phyloP scores from a whole-genome alignment of 2,888 invertebrate genomes.

The Onchidella celtica region DNA sequence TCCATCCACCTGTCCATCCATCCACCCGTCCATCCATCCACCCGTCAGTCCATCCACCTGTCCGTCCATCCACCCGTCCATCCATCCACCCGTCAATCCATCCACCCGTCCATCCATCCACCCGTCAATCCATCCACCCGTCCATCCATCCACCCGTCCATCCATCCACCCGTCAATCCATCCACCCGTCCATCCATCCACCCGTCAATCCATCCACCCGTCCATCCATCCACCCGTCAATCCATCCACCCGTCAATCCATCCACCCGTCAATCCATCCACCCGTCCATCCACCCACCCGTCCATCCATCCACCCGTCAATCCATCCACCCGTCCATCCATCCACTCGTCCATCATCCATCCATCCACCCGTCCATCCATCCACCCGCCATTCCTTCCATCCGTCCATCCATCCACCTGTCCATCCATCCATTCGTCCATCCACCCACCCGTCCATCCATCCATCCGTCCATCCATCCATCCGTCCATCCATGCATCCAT shows the following conservation, averaged over 20 bases:
- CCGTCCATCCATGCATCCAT: conserved; percentile 1
- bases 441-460: neutral
- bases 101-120: neutral
- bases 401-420: too few relatives aligned
- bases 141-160: conserved; percentile 1
- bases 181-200: conserved; percentile 82
- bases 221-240: neutral
- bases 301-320: neutral
- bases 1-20: neutral
- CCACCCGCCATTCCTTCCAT: too few relatives aligned
- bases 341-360: neutral
- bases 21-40: neutral
- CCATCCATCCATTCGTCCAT: neutral
- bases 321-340: neutral
- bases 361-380: neutral
- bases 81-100: neutral
- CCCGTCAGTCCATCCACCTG: conserved; percentile 76
- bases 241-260: neutral
- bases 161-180: conserved; percentile 57
- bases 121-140: neutral
- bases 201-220: conserved; percentile 73
- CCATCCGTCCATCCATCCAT: neutral
- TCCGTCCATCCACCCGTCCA: conserved; percentile 82
- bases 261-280: too few relatives aligned
- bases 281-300: neutral